A percentile compares a stretch with the other conserved stretches of the same genome.
Conservation (phyloP, 2,888 invertebrate species). For the Standfussiana lucernea region DNA sequence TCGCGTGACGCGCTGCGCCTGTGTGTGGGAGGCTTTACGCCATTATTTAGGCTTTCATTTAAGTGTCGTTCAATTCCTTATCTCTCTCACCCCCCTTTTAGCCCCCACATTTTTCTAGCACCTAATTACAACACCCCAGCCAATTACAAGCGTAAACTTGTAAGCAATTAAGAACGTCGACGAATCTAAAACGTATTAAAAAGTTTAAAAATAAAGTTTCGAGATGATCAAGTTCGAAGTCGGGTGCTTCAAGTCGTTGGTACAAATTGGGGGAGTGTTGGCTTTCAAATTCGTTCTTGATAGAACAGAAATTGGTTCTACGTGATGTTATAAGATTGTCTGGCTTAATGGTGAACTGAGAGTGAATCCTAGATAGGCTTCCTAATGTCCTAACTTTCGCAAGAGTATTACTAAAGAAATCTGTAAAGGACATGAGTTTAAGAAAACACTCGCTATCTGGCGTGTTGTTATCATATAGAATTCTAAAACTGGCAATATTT, state of each 20-base stretch:
- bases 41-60: no score
- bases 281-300: slow-evolving; percentile 12
- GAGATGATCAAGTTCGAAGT: slow-evolving; percentile 36
- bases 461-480: no score
- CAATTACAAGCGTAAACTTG: slow-evolving; percentile 35
- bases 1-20: no score
- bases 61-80: not conserved
- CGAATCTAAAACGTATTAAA: slow-evolving; percentile 12
- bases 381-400: no score
- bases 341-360: not conserved
- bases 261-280: slow-evolving; percentile 39
- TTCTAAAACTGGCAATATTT: no score
- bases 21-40: no score
- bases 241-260: slow-evolving; percentile 3
- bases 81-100: not conserved
- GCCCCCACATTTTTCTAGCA: not conserved
- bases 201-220: slow-evolving; percentile 46
- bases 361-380: not conserved
- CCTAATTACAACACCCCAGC: slow-evolving; percentile 1
- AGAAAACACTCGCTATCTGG: no score
- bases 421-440: no score
- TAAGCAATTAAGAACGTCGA: slow-evolving; percentile 35
- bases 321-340: not conserved
- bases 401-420: no score
- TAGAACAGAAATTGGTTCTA: slow-evolving; percentile 8